These are phyloP conservation scores for Tympanoctomys barrerae DNA, from an alignment of 2,797 vertebrate species.

Conservation along the genomic window DNA sequence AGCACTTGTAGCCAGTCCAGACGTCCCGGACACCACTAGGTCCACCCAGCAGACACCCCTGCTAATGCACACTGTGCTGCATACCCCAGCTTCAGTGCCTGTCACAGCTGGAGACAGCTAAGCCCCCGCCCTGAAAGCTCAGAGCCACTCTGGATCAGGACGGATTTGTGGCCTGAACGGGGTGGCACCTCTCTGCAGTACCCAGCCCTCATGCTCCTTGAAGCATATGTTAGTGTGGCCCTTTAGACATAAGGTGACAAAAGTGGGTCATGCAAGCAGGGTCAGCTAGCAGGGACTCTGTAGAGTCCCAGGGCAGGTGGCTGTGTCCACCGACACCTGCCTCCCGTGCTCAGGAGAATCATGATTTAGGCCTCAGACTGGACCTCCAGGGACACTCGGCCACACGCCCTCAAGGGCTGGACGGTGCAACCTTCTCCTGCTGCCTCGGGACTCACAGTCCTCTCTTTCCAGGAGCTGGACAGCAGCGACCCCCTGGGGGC, in stretches of 20 bases:
- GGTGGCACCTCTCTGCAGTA: background rate
- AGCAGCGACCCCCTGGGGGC: slow-evolving; percentile 84
- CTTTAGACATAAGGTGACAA: background rate
- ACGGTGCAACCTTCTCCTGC: accelerated
- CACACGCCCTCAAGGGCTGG: no score
- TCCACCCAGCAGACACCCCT: background rate
- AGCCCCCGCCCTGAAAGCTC: background rate
- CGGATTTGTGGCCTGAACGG: background rate
- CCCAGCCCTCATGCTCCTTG: background rate
- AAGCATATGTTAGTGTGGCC: background rate
- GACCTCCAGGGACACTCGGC: background rate
- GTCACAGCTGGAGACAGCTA: no score
- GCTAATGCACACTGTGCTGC: background rate
- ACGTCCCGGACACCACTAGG: background rate
- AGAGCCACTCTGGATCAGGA: background rate
- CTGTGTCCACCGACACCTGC: background rate
- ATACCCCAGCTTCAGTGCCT: background rate
- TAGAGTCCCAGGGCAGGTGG: background rate
- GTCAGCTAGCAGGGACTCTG: background rate
- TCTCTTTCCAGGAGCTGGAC: slow-evolving; percentile 88
- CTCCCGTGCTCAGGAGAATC: background rate
- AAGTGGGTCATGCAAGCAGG: background rate
- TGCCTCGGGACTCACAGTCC: background rate
- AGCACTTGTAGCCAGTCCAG: background rate
- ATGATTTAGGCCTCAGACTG: background rate